These are phyloP conservation scores for Stictonetta naevosa DNA, from an alignment of 2,113 vertebrate genomes.

Conservation along the genomic window DNA sequence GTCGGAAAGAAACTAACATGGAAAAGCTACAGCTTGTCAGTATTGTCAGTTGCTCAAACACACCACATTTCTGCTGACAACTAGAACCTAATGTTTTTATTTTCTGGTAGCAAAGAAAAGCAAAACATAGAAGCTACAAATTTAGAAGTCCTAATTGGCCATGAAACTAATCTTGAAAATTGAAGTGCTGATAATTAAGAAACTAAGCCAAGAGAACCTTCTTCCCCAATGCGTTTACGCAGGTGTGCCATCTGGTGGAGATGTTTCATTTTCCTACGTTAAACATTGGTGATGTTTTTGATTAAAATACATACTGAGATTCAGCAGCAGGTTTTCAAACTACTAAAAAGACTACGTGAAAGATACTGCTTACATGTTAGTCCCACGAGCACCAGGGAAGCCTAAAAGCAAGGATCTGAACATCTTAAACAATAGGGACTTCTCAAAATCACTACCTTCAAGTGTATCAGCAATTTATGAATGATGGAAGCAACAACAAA, in stretches of 20 bases:
- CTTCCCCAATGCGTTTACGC: constrained; percentile 12
- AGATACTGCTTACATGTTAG: not conserved
- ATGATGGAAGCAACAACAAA: not conserved
- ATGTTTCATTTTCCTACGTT: not conserved
- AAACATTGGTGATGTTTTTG: not conserved
- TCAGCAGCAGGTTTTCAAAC: not conserved
- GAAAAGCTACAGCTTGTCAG: not conserved
- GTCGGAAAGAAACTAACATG: not conserved
- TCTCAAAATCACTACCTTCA: not conserved
- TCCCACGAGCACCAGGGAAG: not conserved
- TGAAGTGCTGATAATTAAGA: not conserved
- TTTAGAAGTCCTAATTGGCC: not conserved
- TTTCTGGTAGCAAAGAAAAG: constrained; percentile 1
- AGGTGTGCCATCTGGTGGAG: constrained; percentile 68
- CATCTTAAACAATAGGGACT: not conserved
- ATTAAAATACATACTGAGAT: not conserved
- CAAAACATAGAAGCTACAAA: not conserved
- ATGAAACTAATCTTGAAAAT: not conserved
- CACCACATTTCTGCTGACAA: not conserved
- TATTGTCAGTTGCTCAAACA: not conserved
- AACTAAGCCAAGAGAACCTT: not conserved
- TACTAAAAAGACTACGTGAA: not conserved
- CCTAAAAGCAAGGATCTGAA: not conserved
- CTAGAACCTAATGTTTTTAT: not conserved
- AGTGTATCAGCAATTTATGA: not conserved